phyloP scores from a whole-genome alignment of 2,113 vertebrate species.

The Tor tambroides region DNA sequence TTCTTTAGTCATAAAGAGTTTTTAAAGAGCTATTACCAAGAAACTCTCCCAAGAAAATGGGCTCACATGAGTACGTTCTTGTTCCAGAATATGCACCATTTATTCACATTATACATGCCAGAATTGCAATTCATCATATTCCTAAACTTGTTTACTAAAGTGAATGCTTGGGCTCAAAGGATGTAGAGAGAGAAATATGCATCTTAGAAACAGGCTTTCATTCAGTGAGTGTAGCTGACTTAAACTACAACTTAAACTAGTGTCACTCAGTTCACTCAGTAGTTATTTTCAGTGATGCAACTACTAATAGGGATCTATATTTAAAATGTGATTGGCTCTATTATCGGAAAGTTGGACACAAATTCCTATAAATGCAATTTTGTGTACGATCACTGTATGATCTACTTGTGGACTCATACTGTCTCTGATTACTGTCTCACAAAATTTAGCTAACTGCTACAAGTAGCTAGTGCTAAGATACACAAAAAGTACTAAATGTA shows the following conservation, averaged over 20 bases:
- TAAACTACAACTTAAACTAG: neutral
- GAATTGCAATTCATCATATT: neutral
- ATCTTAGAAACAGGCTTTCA: neutral
- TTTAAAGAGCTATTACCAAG: conserved; percentile 31
- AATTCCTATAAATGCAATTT: neutral
- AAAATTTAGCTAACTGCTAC: neutral
- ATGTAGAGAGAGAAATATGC: neutral
- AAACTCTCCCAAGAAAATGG: conserved; percentile 3
- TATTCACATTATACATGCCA: conserved; percentile 25
- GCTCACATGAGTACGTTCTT: neutral
- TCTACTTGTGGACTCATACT: neutral
- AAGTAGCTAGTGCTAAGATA: neutral
- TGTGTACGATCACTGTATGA: neutral
- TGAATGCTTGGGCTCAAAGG: neutral
- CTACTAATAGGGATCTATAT: neutral
- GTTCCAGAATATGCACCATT: conserved; percentile 1
- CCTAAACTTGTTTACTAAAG: conserved; percentile 1
- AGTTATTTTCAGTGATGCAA: neutral
- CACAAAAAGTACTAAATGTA: neutral
- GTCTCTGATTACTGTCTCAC: neutral
- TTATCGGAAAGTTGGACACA: neutral
- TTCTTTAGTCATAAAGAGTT: conserved; percentile 31
- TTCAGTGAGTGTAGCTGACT: neutral
- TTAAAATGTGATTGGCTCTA: neutral
- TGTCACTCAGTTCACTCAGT: neutral